These are phyloP conservation scores for Microctenopoma stevenorrisi DNA, from an alignment of 2,797 vertebrate genomes.

Conservation along the genomic window DNA sequence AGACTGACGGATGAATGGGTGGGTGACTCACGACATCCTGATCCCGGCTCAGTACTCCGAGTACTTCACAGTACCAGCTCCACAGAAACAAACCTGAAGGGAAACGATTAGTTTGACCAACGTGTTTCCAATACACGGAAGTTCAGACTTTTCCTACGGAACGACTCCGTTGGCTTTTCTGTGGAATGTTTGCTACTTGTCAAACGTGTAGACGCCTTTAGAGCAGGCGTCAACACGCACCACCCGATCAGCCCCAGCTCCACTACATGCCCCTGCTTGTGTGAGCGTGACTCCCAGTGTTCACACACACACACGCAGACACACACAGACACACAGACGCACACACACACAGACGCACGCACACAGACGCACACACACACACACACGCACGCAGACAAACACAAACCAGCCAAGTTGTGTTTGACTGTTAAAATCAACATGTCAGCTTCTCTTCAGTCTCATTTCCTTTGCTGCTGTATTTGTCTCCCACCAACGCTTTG, in stretches of 20 bases:
- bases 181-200: neutral
- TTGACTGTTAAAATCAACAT: constrained; percentile 72
- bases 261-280: constrained; percentile 1
- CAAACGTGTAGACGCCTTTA: neutral
- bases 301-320: constrained; percentile 18
- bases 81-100: too few relatives aligned
- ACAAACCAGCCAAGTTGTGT: constrained; percentile 46
- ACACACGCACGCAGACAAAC: too few relatives aligned
- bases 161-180: too few relatives aligned
- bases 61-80: too few relatives aligned
- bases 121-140: too few relatives aligned
- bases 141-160: too few relatives aligned
- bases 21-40: too few relatives aligned
- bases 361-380: too few relatives aligned
- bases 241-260: neutral
- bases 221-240: constrained; percentile 8
- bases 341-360: too few relatives aligned
- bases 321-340: too few relatives aligned
- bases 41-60: too few relatives aligned
- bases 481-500: constrained; percentile 41
- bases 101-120: too few relatives aligned
- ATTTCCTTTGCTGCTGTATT: constrained; percentile 67
- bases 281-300: neutral
- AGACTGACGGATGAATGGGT: constrained; percentile 58
- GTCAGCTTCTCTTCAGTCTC: constrained; percentile 50